These are phyloP conservation scores for Thaumetopoea pityocampa DNA, from an alignment of 1,140 invertebrate species.

Conservation along the genomic window DNA sequence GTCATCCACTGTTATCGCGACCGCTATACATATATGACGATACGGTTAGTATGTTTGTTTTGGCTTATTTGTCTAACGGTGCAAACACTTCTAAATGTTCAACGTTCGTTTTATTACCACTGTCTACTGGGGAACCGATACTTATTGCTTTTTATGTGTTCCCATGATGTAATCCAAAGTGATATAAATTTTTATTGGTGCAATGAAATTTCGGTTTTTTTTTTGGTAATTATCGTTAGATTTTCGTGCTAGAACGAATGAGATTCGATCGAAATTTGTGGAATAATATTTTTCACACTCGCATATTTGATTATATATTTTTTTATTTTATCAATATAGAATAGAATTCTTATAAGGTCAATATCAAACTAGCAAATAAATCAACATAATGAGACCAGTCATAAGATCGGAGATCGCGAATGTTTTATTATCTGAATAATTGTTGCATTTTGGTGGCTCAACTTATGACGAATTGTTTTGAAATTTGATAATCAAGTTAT, in stretches of 20 bases:
- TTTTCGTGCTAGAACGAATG: not conserved
- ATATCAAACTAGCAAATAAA: not conserved
- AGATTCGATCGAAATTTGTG: not conserved
- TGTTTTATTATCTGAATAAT: no score
- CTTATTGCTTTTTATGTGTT: constrained; percentile 24
- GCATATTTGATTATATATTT: not conserved
- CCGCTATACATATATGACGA: constrained; percentile 26
- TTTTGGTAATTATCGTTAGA: constrained; percentile 19
- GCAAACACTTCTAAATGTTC: constrained; percentile 29
- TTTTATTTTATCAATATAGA: not conserved
- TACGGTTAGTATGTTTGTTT: constrained; percentile 24
- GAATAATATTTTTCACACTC: not conserved
- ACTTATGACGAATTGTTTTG: no score
- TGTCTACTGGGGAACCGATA: constrained; percentile 20
- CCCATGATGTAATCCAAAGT: constrained; percentile 15
- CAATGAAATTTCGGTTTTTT: constrained; percentile 25
- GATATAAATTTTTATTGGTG: constrained; percentile 24
- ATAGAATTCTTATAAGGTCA: not conserved
- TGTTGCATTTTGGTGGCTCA: no score
- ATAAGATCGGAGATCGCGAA: no score
- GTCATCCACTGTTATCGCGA: constrained; percentile 21
- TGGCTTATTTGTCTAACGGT: constrained; percentile 35
- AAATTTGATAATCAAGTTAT: no score
- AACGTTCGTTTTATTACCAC: constrained; percentile 13
- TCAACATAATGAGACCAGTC: no score